Percentiles rank a stretch among this genome's conserved stretches.
phyloP scores from a whole-genome alignment of 92 coral and sea anemone species.

The Scolanthus callimorphus region DNA sequence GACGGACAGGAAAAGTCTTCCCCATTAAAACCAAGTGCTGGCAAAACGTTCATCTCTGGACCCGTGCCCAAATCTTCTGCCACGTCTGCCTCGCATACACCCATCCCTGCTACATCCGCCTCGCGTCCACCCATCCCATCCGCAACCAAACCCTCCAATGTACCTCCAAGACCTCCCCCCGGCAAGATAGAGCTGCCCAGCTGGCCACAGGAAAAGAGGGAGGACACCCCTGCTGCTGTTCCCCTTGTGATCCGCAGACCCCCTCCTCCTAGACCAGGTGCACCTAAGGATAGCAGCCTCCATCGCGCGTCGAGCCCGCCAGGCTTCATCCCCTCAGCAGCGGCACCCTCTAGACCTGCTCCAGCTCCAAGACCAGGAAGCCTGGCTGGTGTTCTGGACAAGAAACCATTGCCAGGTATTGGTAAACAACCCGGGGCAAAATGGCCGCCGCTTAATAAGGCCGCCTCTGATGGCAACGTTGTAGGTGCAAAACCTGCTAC shows the following conservation, averaged over 20 bases:
- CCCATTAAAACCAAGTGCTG: not conserved
- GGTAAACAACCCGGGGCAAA: not conserved
- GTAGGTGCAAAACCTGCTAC: not conserved
- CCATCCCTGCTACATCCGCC: too few relatives aligned
- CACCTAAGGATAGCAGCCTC: conserved; percentile 2
- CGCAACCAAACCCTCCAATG: conserved; percentile 1
- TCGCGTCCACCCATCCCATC: too few relatives aligned
- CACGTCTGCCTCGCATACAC: too few relatives aligned
- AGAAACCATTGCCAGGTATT: conserved; percentile 3
- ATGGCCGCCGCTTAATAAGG: not conserved
- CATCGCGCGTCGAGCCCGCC: conserved; percentile 34
- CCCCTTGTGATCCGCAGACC: conserved; percentile 7
- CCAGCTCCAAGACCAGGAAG: conserved; percentile 17
- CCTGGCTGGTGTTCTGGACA: conserved; percentile 15
- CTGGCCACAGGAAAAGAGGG: conserved; percentile 17
- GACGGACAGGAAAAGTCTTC: not conserved
- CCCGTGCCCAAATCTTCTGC: too few relatives aligned
- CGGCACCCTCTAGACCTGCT: conserved; percentile 1
- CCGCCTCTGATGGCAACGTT: not conserved
- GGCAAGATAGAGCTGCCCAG: conserved; percentile 36
- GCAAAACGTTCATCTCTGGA: not conserved
- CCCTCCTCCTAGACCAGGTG: conserved; percentile 23
- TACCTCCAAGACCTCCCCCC: conserved; percentile 3
- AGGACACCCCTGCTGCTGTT: not conserved
- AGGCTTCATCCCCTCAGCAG: not conserved